Percentiles rank a stretch among this genome's conserved stretches.
phyloP scores from a whole-genome alignment of 2,888 invertebrate genomes.

The Caenorhabditis auriculariae region DNA sequence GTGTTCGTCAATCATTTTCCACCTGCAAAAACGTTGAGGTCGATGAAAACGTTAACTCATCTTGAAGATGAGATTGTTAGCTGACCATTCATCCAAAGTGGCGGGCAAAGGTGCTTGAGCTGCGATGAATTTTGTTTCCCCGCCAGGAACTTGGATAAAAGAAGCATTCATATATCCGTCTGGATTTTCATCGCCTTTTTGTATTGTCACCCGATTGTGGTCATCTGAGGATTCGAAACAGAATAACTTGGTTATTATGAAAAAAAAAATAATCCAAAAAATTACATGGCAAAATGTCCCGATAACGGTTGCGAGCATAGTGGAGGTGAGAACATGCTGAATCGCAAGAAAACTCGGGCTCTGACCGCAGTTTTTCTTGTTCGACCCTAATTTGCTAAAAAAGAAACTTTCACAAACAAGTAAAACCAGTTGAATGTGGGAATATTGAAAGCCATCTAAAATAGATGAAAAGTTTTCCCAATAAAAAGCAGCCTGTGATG shows the following conservation, averaged over 20 bases:
- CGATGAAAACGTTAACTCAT: no score
- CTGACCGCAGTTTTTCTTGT: slow-evolving; percentile 35
- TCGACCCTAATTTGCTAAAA: slow-evolving; percentile 47
- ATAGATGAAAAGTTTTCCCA: no score
- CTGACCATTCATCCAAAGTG: slow-evolving; percentile 51
- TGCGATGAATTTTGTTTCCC: slow-evolving; percentile 49
- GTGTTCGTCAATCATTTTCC: slow-evolving; percentile 56
- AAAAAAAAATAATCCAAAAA: slow-evolving; percentile 1
- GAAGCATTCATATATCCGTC: slow-evolving; percentile 59
- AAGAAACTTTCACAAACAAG: background rate
- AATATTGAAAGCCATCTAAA: no score
- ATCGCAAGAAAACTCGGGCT: slow-evolving; percentile 17
- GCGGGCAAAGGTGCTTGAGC: slow-evolving; percentile 53
- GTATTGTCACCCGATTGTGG: slow-evolving; percentile 45
- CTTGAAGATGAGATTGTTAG: no score
- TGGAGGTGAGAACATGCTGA: slow-evolving; percentile 32
- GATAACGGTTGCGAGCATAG: slow-evolving; percentile 49
- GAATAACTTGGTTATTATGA: background rate
- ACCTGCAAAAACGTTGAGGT: slow-evolving; percentile 24
- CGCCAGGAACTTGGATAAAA: slow-evolving; percentile 29
- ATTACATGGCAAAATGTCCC: slow-evolving; percentile 57
- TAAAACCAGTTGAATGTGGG: no score
- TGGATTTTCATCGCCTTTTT: slow-evolving; percentile 24
- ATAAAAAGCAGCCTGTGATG: no score
- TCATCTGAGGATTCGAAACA: slow-evolving; percentile 34